Percentiles rank a stretch among this genome's conserved stretches.
phyloP scores from a whole-genome alignment of 2,888 invertebrate genomes.

The Eristalinus aeneus region DNA sequence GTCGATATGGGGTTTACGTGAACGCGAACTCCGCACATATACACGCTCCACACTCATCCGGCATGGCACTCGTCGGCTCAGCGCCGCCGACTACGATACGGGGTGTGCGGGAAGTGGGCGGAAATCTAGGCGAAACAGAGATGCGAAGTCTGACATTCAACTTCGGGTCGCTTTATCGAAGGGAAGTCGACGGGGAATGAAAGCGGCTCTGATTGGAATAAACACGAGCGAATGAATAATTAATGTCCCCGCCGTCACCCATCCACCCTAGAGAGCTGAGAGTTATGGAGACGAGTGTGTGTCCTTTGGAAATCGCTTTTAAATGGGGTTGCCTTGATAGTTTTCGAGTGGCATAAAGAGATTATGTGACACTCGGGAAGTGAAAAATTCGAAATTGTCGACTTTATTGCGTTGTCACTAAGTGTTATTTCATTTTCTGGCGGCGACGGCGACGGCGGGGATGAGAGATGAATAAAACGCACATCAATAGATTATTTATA shows the following conservation, averaged over 20 bases:
- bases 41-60: neutral
- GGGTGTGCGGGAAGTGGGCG: neutral
- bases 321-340: conserved; percentile 53
- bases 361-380: conserved; percentile 63
- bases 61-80: neutral
- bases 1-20: conserved; percentile 40
- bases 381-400: conserved; percentile 22
- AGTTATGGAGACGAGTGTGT: conserved; percentile 8
- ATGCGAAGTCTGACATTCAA: conserved; percentile 44
- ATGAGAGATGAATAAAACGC: conserved; percentile 3
- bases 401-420: conserved; percentile 51
- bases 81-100: neutral
- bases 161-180: conserved; percentile 44
- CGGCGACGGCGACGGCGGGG: neutral
- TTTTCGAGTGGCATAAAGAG: conserved; percentile 60
- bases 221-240: conserved; percentile 67
- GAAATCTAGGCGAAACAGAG: conserved; percentile 27
- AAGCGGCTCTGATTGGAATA: conserved; percentile 63
- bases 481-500: conserved; percentile 48
- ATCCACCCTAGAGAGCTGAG: neutral
- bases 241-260: conserved; percentile 27
- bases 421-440: conserved; percentile 45
- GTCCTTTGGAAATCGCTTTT: conserved; percentile 54
- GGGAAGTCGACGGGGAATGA: conserved; percentile 38
- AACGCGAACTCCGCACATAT: neutral